These are phyloP conservation scores for Bombus pyrosoma DNA, from an alignment of 1,140 invertebrate species.

Conservation along the genomic window DNA sequence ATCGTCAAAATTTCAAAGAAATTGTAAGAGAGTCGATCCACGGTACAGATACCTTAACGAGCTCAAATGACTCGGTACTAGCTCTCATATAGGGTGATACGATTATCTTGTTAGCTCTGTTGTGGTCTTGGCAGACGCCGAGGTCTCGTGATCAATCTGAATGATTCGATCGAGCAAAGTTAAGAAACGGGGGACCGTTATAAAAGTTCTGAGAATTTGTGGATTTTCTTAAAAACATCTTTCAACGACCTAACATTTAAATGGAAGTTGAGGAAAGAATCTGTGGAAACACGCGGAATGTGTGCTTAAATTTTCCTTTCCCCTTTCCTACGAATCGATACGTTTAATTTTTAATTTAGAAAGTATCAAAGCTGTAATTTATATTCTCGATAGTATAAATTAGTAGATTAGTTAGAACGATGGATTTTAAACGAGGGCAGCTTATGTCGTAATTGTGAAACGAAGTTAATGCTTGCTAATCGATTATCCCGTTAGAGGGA, in stretches of 20 bases:
- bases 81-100: not conserved
- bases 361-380: not conserved
- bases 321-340: no score
- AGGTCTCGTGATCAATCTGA: not conserved
- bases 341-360: not conserved
- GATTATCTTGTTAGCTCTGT: constrained; percentile 17
- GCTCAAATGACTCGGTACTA: not conserved
- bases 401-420: not conserved
- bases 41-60: not conserved
- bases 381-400: not conserved
- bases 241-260: no score
- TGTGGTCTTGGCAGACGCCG: not conserved
- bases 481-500: not conserved
- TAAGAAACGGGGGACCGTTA: not conserved
- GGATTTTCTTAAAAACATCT: no score
- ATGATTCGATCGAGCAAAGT: not conserved
- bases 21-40: no score
- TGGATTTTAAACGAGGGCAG: not conserved
- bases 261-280: no score
- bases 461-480: not conserved
- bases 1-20: no score
- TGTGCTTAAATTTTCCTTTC: no score
- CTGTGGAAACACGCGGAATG: no score
- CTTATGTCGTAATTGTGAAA: not conserved
- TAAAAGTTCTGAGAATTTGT: not conserved